Base-by-base conservation (phyloP, 2,113 vertebrate genomes). In the Myocastor coypus region DNA sequence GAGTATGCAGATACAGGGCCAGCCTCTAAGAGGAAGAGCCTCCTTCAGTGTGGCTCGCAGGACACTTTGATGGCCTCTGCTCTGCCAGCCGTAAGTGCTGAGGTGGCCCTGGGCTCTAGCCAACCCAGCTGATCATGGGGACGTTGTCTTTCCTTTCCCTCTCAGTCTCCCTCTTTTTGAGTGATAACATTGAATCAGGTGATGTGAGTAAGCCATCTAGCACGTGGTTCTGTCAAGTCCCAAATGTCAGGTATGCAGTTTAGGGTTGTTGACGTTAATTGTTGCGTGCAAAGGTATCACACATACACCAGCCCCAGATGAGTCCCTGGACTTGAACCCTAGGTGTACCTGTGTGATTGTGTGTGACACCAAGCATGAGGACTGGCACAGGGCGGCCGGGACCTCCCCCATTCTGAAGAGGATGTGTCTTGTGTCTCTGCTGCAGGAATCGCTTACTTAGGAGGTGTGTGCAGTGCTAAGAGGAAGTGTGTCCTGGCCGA, bases 401-500 rank as follows among this genome's bases (percentile, higher is more conserved):
- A 34, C 90, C 77, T 63, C 80, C 73, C 37, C 6, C 7, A 0
- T 87, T 89, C 95, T 98, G 80, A 98, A 97, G 96, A 83, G 93
- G 89, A 22, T 64, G 22, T 96, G 96, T 89, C 98, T 95, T 97
- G 86, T 97, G 52, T 96, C 96, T 96, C 52, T 97, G 66, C 97
- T 98, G 75, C 97, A 99, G 99, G 99, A 95, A 99, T 99, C 69
- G 99, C 99, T 94, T 99, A 99, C 97, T 98, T 99, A 91, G 99
- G 99, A 50, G 99, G 99, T 16, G 98, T 99, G 78, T 99, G 99
- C 99, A 99, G 99, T 82, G 97, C 99, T 85, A 99, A 99, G 97
- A 99, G 99, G 98, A 99, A 99, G 91, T 99, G 99, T 96, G 99
- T 99, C 87, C 98, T 99, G 89, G 99, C 99, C 3, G 99, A 99